These are phyloP conservation scores for Eurystomus gularis DNA, from an alignment of 2,113 vertebrate species.

Conservation along the genomic window DNA sequence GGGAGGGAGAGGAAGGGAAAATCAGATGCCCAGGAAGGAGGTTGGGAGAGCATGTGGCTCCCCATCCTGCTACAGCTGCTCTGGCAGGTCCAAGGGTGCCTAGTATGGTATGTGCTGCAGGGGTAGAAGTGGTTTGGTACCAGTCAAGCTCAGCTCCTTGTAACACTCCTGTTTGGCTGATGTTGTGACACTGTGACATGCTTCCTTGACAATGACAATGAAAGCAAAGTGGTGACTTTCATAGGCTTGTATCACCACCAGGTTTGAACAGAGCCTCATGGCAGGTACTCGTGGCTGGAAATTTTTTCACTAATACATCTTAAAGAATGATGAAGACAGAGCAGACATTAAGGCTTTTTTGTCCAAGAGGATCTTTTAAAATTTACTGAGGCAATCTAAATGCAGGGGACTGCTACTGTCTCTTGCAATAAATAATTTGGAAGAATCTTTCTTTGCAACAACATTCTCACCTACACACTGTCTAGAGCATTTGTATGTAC, in stretches of 20 bases:
- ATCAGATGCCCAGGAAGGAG: background rate
- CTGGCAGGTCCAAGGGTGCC: background rate
- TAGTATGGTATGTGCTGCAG: accelerated
- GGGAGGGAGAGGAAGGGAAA: background rate
- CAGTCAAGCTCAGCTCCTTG: background rate
- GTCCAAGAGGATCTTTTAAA: background rate
- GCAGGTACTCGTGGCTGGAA: background rate
- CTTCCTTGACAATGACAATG: background rate
- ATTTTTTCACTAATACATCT: background rate
- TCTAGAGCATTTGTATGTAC: background rate
- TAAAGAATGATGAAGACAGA: background rate
- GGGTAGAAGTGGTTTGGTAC: background rate
- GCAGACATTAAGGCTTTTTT: background rate
- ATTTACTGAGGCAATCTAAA: background rate
- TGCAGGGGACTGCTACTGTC: background rate
- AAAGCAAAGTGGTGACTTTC: background rate
- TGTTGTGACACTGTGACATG: too few relatives aligned
- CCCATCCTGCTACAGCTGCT: background rate
- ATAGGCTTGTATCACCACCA: background rate
- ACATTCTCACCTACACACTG: constrained; percentile 8
- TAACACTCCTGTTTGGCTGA: too few relatives aligned
- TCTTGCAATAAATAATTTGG: constrained; percentile 11
- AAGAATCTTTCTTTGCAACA: background rate
- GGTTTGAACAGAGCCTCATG: background rate
- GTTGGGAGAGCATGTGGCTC: accelerated